Percentiles rank a stretch among this genome's conserved stretches.
Conservation (phyloP, 30 jellyfish, hydroid and myxozoan species). For the Aurelia coerulea region DNA sequence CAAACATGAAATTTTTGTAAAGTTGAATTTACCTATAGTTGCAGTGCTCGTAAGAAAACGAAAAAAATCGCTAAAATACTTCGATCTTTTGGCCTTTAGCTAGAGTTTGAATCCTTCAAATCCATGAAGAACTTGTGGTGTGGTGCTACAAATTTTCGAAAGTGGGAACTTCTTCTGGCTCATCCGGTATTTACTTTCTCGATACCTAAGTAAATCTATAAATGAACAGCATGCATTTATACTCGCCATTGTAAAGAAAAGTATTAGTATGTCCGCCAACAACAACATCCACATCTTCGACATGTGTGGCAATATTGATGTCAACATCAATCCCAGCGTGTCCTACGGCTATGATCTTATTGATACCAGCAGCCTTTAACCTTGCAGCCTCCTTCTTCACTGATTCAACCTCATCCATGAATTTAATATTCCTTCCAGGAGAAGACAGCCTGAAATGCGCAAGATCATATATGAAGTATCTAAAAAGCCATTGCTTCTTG, state of each 20-base stretch:
- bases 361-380: slow-evolving; percentile 73
- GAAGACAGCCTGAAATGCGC: slow-evolving; percentile 82
- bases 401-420: slow-evolving; percentile 71
- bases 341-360: slow-evolving; percentile 91
- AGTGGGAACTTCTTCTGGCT: no score
- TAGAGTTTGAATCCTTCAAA: no score
- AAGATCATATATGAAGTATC: neutral
- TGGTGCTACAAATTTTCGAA: no score
- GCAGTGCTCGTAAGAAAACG: no score
- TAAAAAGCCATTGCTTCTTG: no score
- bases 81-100: no score
- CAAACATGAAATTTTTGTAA: no score
- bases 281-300: slow-evolving; percentile 91
- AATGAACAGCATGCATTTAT: neutral
- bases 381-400: slow-evolving; percentile 88
- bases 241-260: slow-evolving; percentile 85
- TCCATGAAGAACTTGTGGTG: no score
- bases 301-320: slow-evolving; percentile 70
- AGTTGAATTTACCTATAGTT: no score
- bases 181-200: no score
- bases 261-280: slow-evolving; percentile 99
- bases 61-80: no score
- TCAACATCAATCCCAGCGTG: slow-evolving; percentile 95
- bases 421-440: slow-evolving; percentile 90
- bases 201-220: no score